phyloP scores from a whole-genome alignment of 2,797 vertebrate species.

The Neostethus bicornis region DNA sequence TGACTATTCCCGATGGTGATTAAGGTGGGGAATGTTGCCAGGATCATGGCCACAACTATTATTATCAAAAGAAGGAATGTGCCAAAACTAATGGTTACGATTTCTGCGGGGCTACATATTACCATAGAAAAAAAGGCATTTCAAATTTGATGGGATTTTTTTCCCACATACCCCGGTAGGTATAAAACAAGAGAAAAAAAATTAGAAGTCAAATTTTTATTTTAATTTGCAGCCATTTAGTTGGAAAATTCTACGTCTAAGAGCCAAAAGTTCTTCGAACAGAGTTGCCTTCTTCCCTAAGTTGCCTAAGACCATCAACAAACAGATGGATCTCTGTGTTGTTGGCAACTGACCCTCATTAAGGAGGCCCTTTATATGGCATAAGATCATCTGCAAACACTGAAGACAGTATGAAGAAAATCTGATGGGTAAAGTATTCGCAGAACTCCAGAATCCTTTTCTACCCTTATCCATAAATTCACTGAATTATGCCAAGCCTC shows the following conservation, averaged over 20 bases:
- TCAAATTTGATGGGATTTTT: slow-evolving; percentile 17
- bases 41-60: slow-evolving; percentile 50
- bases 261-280: slow-evolving; percentile 10
- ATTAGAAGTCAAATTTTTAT: slow-evolving; percentile 14
- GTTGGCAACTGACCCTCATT: slow-evolving; percentile 34
- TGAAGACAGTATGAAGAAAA: slow-evolving; percentile 19
- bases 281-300: slow-evolving; percentile 22
- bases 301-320: slow-evolving; percentile 43
- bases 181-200: slow-evolving; percentile 18
- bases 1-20: slow-evolving; percentile 36
- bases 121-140: slow-evolving; percentile 39
- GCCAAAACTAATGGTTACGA: slow-evolving; percentile 41
- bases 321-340: slow-evolving; percentile 23
- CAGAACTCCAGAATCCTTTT: slow-evolving; percentile 6
- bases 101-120: slow-evolving; percentile 49
- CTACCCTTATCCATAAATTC: slow-evolving; percentile 13
- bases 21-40: slow-evolving; percentile 35
- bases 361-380: slow-evolving; percentile 27
- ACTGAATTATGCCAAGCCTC: not conserved
- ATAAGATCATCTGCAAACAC: slow-evolving; percentile 29
- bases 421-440: slow-evolving; percentile 8
- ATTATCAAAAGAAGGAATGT: slow-evolving; percentile 55
- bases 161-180: slow-evolving; percentile 11
- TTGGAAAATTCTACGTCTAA: slow-evolving; percentile 23
- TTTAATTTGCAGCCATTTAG: slow-evolving; percentile 8